Evolutionary conservation across 64 coral and sea anemone species (phyloP).

Genomic region (Montipora sp.): DNA sequence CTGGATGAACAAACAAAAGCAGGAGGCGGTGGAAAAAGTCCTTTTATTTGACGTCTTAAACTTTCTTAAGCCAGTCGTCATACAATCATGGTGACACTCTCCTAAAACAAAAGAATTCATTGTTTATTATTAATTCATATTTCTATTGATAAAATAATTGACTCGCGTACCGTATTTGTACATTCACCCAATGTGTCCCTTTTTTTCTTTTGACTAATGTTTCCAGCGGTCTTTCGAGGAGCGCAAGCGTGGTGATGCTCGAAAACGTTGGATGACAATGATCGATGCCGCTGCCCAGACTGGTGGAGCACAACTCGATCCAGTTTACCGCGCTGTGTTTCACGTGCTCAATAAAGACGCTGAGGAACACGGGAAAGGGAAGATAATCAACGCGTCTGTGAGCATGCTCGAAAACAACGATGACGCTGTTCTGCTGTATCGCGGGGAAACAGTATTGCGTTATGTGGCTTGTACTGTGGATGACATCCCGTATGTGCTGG

Average conservation of each 20-base stretch:
- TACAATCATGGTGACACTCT: too few species aligned
- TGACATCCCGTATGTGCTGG: slow-evolving; percentile 83
- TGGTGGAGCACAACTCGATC: slow-evolving; percentile 88
- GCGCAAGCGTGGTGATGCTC: slow-evolving; percentile 89
- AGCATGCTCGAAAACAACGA: slow-evolving; percentile 92
- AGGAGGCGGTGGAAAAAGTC: too few species aligned
- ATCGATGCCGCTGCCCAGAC: slow-evolving; percentile 96
- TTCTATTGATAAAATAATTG: too few species aligned
- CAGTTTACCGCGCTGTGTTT: slow-evolving; percentile 92
- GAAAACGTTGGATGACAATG: slow-evolving; percentile 87
- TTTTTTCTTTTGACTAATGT: neutral
- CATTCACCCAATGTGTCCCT: too few species aligned
- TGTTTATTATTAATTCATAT: too few species aligned
- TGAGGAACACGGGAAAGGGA: slow-evolving; percentile 82
- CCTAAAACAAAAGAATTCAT: too few species aligned
- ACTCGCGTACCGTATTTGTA: too few species aligned
- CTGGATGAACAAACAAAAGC: too few species aligned
- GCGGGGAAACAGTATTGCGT: slow-evolving; percentile 85
- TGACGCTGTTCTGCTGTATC: slow-evolving; percentile 58
- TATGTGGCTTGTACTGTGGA: slow-evolving; percentile 87
- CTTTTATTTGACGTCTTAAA: too few species aligned
- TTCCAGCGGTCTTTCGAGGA: slow-evolving; percentile 96
- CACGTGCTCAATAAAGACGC: slow-evolving; percentile 92
- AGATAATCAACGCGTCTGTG: slow-evolving; percentile 75
- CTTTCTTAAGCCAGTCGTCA: too few species aligned